Percentiles rank a stretch among this genome's conserved stretches.
These are phyloP conservation scores for Mormyrops boulengeri DNA, from an alignment of 2,797 vertebrate species.

Conservation along the genomic window DNA sequence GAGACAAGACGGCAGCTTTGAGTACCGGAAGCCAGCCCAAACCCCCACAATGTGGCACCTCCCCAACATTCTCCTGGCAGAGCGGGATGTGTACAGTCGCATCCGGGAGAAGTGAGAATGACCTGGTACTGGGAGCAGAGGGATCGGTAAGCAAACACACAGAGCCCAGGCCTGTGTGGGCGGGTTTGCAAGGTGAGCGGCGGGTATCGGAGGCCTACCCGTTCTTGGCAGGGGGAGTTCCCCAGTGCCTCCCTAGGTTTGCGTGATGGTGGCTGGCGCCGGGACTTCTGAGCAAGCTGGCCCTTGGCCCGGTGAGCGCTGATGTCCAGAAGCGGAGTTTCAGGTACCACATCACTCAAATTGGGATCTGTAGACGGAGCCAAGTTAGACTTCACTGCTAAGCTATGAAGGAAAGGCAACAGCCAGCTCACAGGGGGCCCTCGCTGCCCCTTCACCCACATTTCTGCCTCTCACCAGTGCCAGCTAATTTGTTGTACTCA, in stretches of 20 bases:
- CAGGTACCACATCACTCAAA: constrained; percentile 69
- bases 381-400: not conserved
- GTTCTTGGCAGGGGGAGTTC: constrained; percentile 36
- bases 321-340: constrained; percentile 76
- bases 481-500: not conserved
- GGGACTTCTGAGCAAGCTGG: constrained; percentile 81
- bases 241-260: constrained; percentile 73
- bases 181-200: not conserved
- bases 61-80: not conserved
- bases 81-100: not conserved
- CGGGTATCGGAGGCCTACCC: constrained; percentile 40
- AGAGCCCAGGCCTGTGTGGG: not conserved
- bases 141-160: not conserved
- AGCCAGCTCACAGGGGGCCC: not conserved
- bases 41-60: not conserved
- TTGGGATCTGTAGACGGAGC: constrained; percentile 50
- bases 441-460: not conserved
- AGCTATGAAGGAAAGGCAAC: not conserved
- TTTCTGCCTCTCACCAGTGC: not conserved
- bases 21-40: not conserved
- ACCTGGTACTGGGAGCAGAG: not conserved
- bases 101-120: not conserved
- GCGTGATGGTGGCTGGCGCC: constrained; percentile 78
- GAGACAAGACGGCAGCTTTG: not conserved
- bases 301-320: constrained; percentile 81